phyloP scores from a whole-genome alignment of 2,113 vertebrate species.

The Emydocephalus ijimae region DNA sequence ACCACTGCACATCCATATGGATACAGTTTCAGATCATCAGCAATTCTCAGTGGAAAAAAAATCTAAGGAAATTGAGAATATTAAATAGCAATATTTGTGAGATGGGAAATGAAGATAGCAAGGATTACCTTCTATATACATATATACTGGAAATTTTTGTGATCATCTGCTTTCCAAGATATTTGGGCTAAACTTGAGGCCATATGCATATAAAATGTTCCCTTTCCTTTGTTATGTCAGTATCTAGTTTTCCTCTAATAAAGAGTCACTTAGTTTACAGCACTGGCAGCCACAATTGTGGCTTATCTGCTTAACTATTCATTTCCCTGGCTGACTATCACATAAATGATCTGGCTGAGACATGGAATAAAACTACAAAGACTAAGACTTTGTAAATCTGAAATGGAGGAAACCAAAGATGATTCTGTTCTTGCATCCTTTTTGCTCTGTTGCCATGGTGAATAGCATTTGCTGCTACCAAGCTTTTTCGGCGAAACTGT shows the following conservation, averaged over 20 bases:
- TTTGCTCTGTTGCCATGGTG: conserved; percentile 58
- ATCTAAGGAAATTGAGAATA: neutral
- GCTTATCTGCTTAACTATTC: neutral
- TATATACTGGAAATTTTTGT: neutral
- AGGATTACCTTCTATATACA: neutral
- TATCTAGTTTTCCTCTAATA: neutral
- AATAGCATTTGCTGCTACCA: conserved; percentile 40
- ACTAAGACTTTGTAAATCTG: neutral
- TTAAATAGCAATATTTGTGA: neutral
- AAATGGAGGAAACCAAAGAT: conserved; percentile 41
- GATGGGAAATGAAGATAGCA: neutral
- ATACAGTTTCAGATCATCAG: neutral
- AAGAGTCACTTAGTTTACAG: neutral
- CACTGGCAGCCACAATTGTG: neutral
- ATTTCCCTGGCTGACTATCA: neutral
- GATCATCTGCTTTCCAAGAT: neutral
- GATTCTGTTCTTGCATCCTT: neutral
- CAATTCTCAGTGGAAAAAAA: neutral
- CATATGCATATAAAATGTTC: neutral
- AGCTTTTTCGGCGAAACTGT: conserved; percentile 50
- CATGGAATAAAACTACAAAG: neutral
- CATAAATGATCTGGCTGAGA: neutral
- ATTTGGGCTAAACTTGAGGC: neutral
- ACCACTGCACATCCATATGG: neutral
- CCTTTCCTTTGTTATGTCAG: neutral